Base-by-base conservation (phyloP, 2,797 vertebrate genomes). In the Champsocephalus gunnari region DNA sequence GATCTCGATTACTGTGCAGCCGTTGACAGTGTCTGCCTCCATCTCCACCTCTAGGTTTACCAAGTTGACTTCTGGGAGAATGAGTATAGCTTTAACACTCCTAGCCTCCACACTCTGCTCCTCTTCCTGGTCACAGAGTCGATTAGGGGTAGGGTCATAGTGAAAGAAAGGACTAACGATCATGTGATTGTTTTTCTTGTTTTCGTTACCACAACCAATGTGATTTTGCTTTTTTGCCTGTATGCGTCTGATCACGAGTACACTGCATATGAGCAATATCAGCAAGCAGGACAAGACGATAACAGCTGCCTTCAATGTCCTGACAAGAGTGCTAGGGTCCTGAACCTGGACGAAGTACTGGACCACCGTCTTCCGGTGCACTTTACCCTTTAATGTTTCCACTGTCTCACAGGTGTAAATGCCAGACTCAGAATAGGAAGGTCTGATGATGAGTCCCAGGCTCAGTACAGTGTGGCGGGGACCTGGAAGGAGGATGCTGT, bases 351-450 rank as follows among this genome's bases (percentile, higher is more conserved):
- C 19, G 0, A 66, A 5, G 51, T 81, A 84, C 60, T 64, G 71
- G 53, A 72, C 49, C 49, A 75, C 77, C 3, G 3, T 69, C 8
- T 10, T 66, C 41, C 47, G 16, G 69, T 87, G 56, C n/a, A 61
- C 12, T 57, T 57, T 75, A 28, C 63, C 60, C 47, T 77, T 80
- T 3, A 84, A 73, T 4, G 17, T 67, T 32, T 87, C 79, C 21
- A 64, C 57, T 9, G 79, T 84, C 58, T 84, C 73, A 61, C 85
- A 84, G 54, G 71, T 75, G 58, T 80, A 75, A 13, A 84, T 41
- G 41, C 77, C 85, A 6, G 73, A 60, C 7, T 84, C 85, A 8
- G 49, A 60, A 21, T 3, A 12, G 41, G 71, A 66, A 8, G 85
- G 71, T 44, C 2, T 75, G 66, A 81, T 54, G 38, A 84, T 12